phyloP scores from a whole-genome alignment of 2,113 vertebrate species.

The Thymallus thymallus region DNA sequence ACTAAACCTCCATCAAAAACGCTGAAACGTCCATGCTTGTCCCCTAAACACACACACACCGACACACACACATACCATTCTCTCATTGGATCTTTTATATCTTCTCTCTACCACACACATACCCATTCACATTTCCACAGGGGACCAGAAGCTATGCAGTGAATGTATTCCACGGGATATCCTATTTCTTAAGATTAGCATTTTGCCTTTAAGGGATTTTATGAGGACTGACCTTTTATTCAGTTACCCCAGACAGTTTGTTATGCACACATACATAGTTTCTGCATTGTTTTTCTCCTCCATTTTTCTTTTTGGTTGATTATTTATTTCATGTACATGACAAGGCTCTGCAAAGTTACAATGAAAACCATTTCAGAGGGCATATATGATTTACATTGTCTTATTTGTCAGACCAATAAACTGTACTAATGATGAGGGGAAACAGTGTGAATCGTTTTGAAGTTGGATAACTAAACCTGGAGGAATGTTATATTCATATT shows the following conservation, averaged over 20 bases:
- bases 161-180: conserved; percentile 65
- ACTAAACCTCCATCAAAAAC: conserved; percentile 62
- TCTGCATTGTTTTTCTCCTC: conserved; percentile 35
- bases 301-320: conserved; percentile 49
- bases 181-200: conserved; percentile 52
- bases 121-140: conserved; percentile 28
- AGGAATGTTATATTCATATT: conserved; percentile 6
- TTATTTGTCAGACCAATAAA: conserved; percentile 39
- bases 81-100: neutral
- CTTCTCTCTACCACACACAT: conserved; percentile 9
- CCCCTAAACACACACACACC: conserved; percentile 7
- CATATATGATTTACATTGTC: conserved; percentile 38
- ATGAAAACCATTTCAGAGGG: conserved; percentile 47
- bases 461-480: neutral
- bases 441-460: conserved; percentile 29
- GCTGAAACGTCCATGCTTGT: conserved; percentile 56
- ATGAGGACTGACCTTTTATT: conserved; percentile 55
- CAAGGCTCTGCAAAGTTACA: conserved; percentile 55
- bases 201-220: conserved; percentile 71
- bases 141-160: conserved; percentile 58
- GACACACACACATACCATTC: conserved; percentile 6
- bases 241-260: conserved; percentile 56
- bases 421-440: conserved; percentile 29
- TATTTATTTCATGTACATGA: conserved; percentile 70
- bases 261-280: conserved; percentile 41